Evolutionary conservation across 1,140 invertebrate species (phyloP), one percentile per base, ranked within the genome.

Genomic region (Cotesia vestalis): DNA sequence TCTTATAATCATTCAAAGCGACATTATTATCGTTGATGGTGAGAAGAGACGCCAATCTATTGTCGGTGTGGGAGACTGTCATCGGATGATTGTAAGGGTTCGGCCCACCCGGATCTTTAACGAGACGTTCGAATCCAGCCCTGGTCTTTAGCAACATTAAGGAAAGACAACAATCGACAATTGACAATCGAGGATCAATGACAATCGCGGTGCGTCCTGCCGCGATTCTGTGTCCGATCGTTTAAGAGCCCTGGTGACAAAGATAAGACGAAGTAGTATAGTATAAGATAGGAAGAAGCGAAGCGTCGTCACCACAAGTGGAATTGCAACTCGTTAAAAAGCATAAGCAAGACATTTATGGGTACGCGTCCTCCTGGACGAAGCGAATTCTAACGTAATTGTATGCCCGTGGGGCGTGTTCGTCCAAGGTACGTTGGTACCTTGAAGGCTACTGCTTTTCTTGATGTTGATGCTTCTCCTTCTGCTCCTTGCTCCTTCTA

Each of bases 271-370:
- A 11, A 46, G 11, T 9, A 46, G 8, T 6, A 27, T 27, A 46
- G 40, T 2, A 46, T 46, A 46, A 3, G 40, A 46, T 9, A 9
- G 40, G 11, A 46, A 1, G 11, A 11, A 9, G 11, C 11, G 11
- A 11, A 46, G 40, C 40, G 5, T 46, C 67, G 68, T 38, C 69
- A 70, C 38, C 61, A 59, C 17, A 57, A 75, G 63, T 68, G 68
- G 74, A 75, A 73, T 75, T 75, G 74, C 66, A 73, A 73, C 75
- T 73, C 75, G 72, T 76, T 73, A 76, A 76, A 73, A 76, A 73
- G 69, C 72, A 73, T 73, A 73, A 73, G 67, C 66, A 73, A 73
- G 72, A 76, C 72, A 66, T 76, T 76, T 76, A 73, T 73, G 62
- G 72, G 72, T 72, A 72, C 66, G 69, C 69, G 69, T 75, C 71